Evolutionary conservation across 2,113 vertebrate species (phyloP).

Genomic region (Rutilus rutilus): DNA sequence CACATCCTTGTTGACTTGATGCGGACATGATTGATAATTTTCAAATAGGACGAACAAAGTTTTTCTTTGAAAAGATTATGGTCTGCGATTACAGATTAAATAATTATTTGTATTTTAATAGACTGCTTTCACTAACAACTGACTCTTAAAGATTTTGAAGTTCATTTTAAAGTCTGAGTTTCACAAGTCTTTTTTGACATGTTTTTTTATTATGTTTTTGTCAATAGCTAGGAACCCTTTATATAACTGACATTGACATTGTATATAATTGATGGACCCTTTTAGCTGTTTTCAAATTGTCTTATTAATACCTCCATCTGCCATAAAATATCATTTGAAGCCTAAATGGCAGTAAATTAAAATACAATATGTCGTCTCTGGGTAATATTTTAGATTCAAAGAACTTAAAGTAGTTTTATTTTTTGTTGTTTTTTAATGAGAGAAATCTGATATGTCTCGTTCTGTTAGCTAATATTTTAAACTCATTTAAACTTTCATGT

Average conservation of each 20-base stretch:
- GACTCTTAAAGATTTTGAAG: neutral
- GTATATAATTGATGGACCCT: neutral
- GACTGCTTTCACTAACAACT: neutral
- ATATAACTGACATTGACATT: neutral
- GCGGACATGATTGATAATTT: neutral
- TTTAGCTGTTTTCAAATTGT: neutral
- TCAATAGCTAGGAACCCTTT: neutral
- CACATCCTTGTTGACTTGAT: neutral
- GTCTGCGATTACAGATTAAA: neutral
- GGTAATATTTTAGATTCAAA: neutral
- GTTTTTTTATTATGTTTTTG: neutral
- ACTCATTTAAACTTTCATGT: neutral
- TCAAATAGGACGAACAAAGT: neutral
- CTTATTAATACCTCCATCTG: neutral
- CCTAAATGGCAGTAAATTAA: neutral
- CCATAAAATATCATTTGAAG: neutral
- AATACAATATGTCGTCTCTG: neutral
- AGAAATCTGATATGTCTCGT: neutral
- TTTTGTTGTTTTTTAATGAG: neutral
- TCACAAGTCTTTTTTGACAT: neutral
- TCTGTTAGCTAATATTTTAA: neutral
- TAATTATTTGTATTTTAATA: neutral
- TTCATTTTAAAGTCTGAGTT: neutral
- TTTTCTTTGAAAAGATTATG: neutral
- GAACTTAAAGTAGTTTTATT: neutral